A percentile compares a stretch with the other conserved stretches of the same genome.
phyloP scores from a whole-genome alignment of 2,797 vertebrate genomes.

The Acipenser transmontanus region DNA sequence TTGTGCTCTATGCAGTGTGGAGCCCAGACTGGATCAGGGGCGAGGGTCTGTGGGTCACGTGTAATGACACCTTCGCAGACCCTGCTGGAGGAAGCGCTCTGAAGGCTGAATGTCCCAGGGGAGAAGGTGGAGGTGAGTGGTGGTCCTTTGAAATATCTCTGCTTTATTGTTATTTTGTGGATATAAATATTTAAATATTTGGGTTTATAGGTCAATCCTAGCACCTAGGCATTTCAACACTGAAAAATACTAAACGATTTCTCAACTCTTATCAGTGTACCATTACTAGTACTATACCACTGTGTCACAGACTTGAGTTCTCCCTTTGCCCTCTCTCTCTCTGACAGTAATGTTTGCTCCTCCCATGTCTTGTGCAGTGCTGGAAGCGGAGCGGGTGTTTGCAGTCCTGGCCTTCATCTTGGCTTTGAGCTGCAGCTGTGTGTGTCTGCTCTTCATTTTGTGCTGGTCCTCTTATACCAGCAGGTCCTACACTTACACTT shows the following conservation, averaged over 20 bases:
- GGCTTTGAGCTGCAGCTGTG: slow-evolving; percentile 51
- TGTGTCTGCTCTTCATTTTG: slow-evolving; percentile 64
- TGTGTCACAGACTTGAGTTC: too few species aligned
- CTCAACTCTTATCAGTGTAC: too few species aligned
- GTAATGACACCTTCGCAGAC: slow-evolving; percentile 21
- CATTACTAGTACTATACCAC: too few species aligned
- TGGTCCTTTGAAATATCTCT: neutral
- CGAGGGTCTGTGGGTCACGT: slow-evolving; percentile 50
- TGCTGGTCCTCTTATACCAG: slow-evolving; percentile 62
- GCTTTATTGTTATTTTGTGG: neutral
- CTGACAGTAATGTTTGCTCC: neutral
- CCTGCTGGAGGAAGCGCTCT: slow-evolving; percentile 16
- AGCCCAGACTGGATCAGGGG: slow-evolving; percentile 54
- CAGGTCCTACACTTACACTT: slow-evolving; percentile 65
- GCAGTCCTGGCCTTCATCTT: slow-evolving; percentile 57
- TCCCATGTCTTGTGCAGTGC: slow-evolving; percentile 29
- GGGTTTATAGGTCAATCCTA: neutral
- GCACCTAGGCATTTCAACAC: too few species aligned
- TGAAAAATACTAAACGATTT: too few species aligned
- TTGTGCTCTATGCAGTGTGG: slow-evolving; percentile 54
- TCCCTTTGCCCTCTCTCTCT: too few species aligned
- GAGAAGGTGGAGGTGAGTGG: neutral
- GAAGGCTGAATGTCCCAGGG: slow-evolving; percentile 44
- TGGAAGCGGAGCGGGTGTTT: slow-evolving; percentile 58
- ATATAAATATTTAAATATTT: neutral